Base-by-base conservation (phyloP, 2,113 vertebrate species). In the Apodemus speciosus region DNA sequence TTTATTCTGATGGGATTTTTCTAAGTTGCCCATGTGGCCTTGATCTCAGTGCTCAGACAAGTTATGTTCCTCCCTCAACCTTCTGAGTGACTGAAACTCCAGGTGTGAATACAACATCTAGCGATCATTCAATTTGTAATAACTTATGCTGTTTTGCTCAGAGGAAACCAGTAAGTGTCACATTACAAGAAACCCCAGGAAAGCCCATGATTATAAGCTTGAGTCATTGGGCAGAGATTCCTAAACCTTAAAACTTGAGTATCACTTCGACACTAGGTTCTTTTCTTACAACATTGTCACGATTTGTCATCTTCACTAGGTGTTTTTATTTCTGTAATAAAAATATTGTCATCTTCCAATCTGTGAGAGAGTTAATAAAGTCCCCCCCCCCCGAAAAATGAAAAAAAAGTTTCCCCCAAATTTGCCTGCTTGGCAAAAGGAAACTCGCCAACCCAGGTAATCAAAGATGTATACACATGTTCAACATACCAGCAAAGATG, bases 381-480 rank as follows among this genome's bases (percentile, higher is more conserved):
- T 95, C 92, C 4, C 23, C 16, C 15, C 72, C 49, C n/a, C n/a
- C n/a, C n/a, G n/a, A n/a, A n/a, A n/a, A n/a, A n/a, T n/a, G n/a
- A n/a, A n/a, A n/a, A n/a, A n/a, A n/a, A n/a, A n/a, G 85, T 95
- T 93, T 6, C 23, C 16, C 15, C 72, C 49, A 91, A 89, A 91
- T 87, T 75, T 94, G 38, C 8, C 23, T 18, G 76, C 3, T 49
- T 76, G 56, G 84, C 64, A 89, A 94, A 85, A 69, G 51, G 89
- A 94, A 92, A 75, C 43, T 83, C 83, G 73, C 58, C 86, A 92
- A 94, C 35, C 58, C 9, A 88, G 32, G 27, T 93, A 92, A 94
- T 25, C 46, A 88, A 93, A 92, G 32, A 91, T 90, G 10, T 56
- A 68, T 38, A 69, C 14, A 86, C 23, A 71, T 77, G 40, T 69